Base-by-base conservation (phyloP, 2,113 vertebrate genomes). In the Prunella himalayana region DNA sequence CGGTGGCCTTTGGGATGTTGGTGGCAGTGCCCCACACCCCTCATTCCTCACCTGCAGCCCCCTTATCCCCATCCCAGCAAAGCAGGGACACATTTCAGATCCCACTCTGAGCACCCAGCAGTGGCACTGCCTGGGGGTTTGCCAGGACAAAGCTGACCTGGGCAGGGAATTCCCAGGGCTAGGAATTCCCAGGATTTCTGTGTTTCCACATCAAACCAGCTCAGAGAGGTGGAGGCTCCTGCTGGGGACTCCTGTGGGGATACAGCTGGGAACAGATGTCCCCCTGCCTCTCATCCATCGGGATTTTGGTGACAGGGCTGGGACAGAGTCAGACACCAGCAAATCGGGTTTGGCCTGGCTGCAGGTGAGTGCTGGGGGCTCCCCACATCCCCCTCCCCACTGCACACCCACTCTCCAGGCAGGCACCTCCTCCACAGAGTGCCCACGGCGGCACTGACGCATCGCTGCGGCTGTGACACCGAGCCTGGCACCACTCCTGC, bases 251-350 rank as follows among this genome's bases (percentile, higher is more conserved):
- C 35, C 75, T 2, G 1, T 27, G 25, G 18, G 28, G 2, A 5
- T 8, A 9, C 1, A 1, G 7, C 6, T 0, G 9, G 69, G 47
- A 71, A 30, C 14, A 11, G 37, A 57, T 5, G n/a, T 71, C 31
- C 27, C 24, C 9, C 10, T 37, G 37, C 7, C 37, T 37, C 0
- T 5, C 44, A 7, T 17, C 25, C 3, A 2, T 1, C 1, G 1
- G 44, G 66, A 20, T 2, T 24, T 17, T 47, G 27, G 28, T 1
- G 22, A 25, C 69, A 3, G 54, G 16, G 59, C 25, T 4, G 4
- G 15, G 31, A 22, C 0, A 6, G 49, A 28, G 19, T 6, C 9
- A 6, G 19, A 4, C 0, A 0, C 17, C 1, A 2, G 35, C 20
- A 9, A 23, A 49, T 2, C 6, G 20, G 39, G 8, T 24, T 16